These are phyloP conservation scores for Tricholaema leucomelas DNA, from an alignment of 2,113 vertebrate species.

Conservation along the genomic window DNA sequence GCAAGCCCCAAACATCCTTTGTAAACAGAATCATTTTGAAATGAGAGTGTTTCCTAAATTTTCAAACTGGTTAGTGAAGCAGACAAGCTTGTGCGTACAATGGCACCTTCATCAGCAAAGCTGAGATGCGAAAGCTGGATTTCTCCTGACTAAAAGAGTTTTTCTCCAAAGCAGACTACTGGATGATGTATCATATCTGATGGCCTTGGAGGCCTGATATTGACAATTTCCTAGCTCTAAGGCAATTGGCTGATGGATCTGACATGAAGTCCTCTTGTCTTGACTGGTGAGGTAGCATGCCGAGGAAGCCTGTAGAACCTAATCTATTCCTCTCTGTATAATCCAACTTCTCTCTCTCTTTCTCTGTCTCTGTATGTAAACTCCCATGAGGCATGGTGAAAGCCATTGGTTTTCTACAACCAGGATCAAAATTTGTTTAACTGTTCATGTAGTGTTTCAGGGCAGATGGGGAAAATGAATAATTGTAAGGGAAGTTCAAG, in stretches of 20 bases:
- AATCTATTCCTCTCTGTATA: neutral
- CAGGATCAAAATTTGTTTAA: neutral
- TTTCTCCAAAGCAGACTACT: neutral
- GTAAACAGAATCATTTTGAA: neutral
- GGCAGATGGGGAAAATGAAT: neutral
- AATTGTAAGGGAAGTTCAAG: constrained; percentile 4
- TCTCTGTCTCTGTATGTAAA: no score
- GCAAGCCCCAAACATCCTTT: neutral
- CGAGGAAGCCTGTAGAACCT: neutral
- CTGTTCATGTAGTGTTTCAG: neutral
- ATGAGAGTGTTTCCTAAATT: neutral
- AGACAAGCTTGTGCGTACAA: no score
- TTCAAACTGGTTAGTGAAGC: neutral
- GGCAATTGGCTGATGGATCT: neutral
- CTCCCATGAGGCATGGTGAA: neutral
- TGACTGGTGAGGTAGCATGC: neutral
- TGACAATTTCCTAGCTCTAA: neutral
- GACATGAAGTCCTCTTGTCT: neutral
- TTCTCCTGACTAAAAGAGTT: neutral
- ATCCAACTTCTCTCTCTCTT: no score
- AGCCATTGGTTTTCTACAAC: neutral
- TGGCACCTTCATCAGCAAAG: no score
- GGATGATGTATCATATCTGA: neutral
- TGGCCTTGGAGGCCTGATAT: neutral
- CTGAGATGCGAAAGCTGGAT: neutral